Evolutionary conservation across 1,140 invertebrate genomes (phyloP).

Genomic region (Sarcophaga bullata): DNA sequence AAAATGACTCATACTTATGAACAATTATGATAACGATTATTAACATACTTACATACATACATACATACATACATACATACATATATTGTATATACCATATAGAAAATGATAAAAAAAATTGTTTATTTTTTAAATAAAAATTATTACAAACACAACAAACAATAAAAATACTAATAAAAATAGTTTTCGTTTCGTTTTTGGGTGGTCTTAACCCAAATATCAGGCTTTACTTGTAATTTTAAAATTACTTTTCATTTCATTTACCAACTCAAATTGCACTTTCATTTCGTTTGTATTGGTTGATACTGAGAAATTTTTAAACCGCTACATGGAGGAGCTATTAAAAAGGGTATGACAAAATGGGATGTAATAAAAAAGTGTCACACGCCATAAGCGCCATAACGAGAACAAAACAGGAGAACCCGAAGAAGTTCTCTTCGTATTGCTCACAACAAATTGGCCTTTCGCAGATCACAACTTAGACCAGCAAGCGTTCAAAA

Average conservation of each 20-base stretch:
- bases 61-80: no score
- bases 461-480: no score
- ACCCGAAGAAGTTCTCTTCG: no score
- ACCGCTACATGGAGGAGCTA: neutral
- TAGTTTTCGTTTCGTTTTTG: neutral
- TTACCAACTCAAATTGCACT: constrained; percentile 29
- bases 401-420: no score
- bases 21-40: no score
- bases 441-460: no score
- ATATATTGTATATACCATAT: neutral
- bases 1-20: no score
- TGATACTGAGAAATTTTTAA: neutral
- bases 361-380: no score
- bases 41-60: no score
- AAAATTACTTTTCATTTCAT: constrained; percentile 39
- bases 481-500: no score
- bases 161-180: neutral
- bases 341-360: neutral
- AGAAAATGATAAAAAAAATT: neutral
- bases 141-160: neutral
- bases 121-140: constrained; percentile 8
- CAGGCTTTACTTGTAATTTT: neutral
- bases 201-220: constrained; percentile 34
- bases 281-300: neutral
- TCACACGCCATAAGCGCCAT: no score